A percentile compares a stretch with the other conserved stretches of the same genome.
Conservation (phyloP, 1,140 invertebrate genomes). For the Dryas iulia region DNA sequence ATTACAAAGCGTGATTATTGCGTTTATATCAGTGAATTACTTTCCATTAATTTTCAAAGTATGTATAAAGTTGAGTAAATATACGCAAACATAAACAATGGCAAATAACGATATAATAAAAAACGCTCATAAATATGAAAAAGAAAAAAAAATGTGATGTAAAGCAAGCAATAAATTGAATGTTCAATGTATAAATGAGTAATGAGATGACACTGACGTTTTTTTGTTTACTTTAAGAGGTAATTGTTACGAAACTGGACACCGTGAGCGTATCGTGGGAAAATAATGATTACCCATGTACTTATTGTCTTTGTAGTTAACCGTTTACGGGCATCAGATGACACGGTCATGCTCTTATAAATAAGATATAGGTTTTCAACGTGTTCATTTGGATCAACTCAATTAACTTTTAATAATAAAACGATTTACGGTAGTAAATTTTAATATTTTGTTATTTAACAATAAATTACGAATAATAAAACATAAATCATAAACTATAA, state of each 20-base stretch:
- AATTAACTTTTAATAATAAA: no score
- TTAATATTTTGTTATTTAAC: no score
- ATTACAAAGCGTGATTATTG: not conserved
- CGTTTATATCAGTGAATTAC: not conserved
- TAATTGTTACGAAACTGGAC: conserved; percentile 36
- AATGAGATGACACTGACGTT: conserved; percentile 24
- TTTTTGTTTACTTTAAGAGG: conserved; percentile 33
- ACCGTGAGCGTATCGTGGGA: conserved; percentile 52
- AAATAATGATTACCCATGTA: conserved; percentile 46
- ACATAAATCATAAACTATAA: no score
- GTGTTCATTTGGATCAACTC: not conserved
- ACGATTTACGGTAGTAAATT: no score
- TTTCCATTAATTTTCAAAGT: not conserved
- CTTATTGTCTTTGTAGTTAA: conserved; percentile 46
- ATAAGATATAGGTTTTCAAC: not conserved
- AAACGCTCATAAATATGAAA: not conserved
- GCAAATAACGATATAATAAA: not conserved
- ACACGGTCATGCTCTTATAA: conserved; percentile 52
- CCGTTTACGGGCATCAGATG: conserved; percentile 45
- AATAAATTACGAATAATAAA: not conserved
- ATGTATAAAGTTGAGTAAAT: not conserved
- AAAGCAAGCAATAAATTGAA: not conserved
- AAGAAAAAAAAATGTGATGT: not conserved
- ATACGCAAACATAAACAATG: no score
- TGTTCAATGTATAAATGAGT: not conserved